Percentiles rank a stretch among this genome's conserved stretches.
phyloP scores from a whole-genome alignment of 2,888 invertebrate species.

The Tetrapedia diversipes region DNA sequence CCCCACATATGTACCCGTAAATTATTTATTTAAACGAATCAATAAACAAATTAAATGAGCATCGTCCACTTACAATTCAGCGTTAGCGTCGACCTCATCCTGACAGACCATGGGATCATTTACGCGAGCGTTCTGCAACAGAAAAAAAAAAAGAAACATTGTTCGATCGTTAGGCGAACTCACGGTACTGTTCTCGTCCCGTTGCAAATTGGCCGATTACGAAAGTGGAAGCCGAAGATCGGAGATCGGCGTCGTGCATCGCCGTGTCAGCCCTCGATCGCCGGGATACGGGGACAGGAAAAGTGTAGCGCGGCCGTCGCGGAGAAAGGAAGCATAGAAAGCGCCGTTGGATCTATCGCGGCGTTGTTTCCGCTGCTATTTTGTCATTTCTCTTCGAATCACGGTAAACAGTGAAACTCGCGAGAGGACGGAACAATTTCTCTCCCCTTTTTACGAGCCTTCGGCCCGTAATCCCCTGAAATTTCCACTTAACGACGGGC shows the following conservation, averaged over 20 bases:
- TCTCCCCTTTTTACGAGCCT: slow-evolving; percentile 39
- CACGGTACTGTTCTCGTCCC: too few relatives aligned
- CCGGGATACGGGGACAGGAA: slow-evolving; percentile 40
- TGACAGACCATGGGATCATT: slow-evolving; percentile 78
- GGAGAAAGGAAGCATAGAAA: slow-evolving; percentile 66
- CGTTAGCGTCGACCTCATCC: slow-evolving; percentile 73
- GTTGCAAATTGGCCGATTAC: slow-evolving; percentile 14
- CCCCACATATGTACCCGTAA: too few relatives aligned
- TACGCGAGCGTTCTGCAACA: slow-evolving; percentile 69
- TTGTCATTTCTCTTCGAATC: slow-evolving; percentile 62
- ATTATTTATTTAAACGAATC: too few relatives aligned
- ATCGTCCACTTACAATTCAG: slow-evolving; percentile 69
- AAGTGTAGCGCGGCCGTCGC: slow-evolving; percentile 36
- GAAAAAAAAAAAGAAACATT: too few relatives aligned
- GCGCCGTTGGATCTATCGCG: slow-evolving; percentile 54
- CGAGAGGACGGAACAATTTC: slow-evolving; percentile 58
- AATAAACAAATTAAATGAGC: not conserved
- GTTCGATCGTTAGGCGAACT: slow-evolving; percentile 15
- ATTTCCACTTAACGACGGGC: slow-evolving; percentile 20
- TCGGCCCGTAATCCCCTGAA: slow-evolving; percentile 25
- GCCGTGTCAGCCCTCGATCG: slow-evolving; percentile 22
- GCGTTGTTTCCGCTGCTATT: slow-evolving; percentile 59
- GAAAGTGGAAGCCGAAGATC: slow-evolving; percentile 1
- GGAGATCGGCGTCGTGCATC: not conserved
- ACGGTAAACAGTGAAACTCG: slow-evolving; percentile 56